Evolutionary conservation across 2,888 invertebrate genomes (phyloP).

Genomic region (Ophion ventricosus): DNA sequence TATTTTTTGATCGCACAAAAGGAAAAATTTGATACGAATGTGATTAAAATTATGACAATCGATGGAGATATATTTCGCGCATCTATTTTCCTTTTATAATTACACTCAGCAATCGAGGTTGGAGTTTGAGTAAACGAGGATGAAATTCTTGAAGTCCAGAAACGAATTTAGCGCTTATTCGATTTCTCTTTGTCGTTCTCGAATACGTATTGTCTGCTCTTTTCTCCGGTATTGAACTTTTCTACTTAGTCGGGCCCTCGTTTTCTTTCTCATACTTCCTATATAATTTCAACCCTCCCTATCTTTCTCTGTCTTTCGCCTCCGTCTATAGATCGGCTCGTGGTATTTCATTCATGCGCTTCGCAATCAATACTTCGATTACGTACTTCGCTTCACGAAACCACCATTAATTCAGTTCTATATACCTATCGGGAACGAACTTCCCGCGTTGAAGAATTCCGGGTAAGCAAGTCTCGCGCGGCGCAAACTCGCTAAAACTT

Average conservation of each 20-base stretch:
- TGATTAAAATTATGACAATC: not conserved
- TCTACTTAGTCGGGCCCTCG: not conserved
- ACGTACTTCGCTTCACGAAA: slow-evolving; percentile 69
- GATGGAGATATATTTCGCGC: not conserved
- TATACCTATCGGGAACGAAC: not conserved
- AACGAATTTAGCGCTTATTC: not conserved
- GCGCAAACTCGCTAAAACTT: not conserved
- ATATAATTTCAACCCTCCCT: not conserved
- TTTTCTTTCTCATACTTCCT: not conserved
- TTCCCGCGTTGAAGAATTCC: not conserved
- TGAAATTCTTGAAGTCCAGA: not conserved
- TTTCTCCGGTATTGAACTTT: slow-evolving; percentile 32
- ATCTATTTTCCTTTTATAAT: not conserved
- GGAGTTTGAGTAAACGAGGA: not conserved
- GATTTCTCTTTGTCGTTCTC: not conserved
- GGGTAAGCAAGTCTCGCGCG: not conserved
- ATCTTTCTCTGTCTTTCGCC: not conserved
- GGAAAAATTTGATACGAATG: not conserved
- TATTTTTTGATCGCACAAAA: not conserved
- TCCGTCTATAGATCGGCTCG: not conserved
- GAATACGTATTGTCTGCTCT: not conserved
- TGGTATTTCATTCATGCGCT: slow-evolving; percentile 67
- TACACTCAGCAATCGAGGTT: not conserved
- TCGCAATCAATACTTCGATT: slow-evolving; percentile 72
- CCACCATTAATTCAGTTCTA: slow-evolving; percentile 34